These are phyloP conservation scores for Poecilia latipinna DNA, from an alignment of 2,113 vertebrate genomes.

Conservation along the genomic window DNA sequence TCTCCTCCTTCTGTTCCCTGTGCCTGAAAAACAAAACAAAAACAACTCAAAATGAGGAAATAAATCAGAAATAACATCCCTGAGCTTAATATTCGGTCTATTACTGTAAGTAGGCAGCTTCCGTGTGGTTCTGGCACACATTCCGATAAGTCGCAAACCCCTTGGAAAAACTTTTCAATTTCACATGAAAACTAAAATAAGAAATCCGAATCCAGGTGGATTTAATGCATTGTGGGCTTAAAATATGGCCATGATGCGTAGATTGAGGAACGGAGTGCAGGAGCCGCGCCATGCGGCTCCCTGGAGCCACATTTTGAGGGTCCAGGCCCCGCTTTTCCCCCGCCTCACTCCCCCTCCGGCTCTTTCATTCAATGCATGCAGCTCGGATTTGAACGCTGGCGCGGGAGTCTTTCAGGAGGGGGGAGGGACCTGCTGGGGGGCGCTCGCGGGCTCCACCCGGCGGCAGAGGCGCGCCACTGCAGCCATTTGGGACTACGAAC, in stretches of 20 bases:
- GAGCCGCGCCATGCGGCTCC: conserved; percentile 41
- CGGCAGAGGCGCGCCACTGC: conserved; percentile 68
- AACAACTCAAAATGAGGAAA: background rate
- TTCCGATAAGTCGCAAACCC: conserved; percentile 22
- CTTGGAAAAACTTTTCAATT: conserved; percentile 69
- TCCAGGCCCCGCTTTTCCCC: conserved; percentile 47
- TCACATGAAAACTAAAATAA: conserved; percentile 41
- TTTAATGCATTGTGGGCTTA: conserved; percentile 44
- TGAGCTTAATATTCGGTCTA: conserved; percentile 18
- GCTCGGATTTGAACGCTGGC: conserved; percentile 79
- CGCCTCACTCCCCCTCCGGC: conserved; percentile 59
- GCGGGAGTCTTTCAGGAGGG: conserved; percentile 74
- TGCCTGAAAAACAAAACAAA: conserved; percentile 52
- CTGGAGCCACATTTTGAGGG: conserved; percentile 54
- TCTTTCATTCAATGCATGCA: conserved; percentile 73
- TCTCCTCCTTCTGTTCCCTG: conserved; percentile 83
- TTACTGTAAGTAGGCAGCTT: conserved; percentile 15
- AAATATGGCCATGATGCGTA: background rate
- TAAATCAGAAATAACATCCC: background rate
- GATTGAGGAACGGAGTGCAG: conserved; percentile 5
- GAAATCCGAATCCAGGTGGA: conserved; percentile 33
- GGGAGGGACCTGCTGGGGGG: conserved; percentile 68
- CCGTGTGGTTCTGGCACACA: conserved; percentile 11
- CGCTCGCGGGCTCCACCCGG: conserved; percentile 68
- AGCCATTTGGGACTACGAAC: conserved; percentile 83